Evolutionary conservation across 2,113 vertebrate genomes (phyloP), one percentile per base, ranked within the genome.

Genomic region (Genyomyrus donnyi): DNA sequence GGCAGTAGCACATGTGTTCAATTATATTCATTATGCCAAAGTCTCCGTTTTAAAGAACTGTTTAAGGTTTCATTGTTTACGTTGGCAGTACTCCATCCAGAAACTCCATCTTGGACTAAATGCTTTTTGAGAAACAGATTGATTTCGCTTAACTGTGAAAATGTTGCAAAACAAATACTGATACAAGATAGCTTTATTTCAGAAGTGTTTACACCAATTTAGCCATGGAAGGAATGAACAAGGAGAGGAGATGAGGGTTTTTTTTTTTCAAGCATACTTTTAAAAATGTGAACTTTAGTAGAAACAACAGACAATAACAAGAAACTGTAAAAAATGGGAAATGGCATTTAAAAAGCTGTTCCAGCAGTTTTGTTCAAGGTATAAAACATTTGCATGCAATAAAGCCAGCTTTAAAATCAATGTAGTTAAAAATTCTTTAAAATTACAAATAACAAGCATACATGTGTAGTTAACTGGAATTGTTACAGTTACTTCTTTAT

Each of bases 301-400:
- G 85, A 87, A 87, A 87, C 27, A 35, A 85, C 83, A 85, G 19
- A 52, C 85, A 87, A 13, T 53, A 31, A 45, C 31, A 56, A 89
- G 50, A 52, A 87, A 35, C 35, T 88, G 70, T 50, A 35, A 88
- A 87, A 87, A 56, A 88, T 21, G 35, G 39, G 21, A 90, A 49
- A 45, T 88, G 45, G 66, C 46, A 88, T 45, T 45, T 39, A 39
- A 77, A 87, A 88, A 56, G 50, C 88, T 89, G 66, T 89, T 89
- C 70, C 66, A 89, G 88, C 88, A 89, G 88, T 89, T 62, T 89
- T 89, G 62, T 89, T 89, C 42, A 50, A 74, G 27, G 50, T 89
- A 66, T 66, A 70, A 87, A 50, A 88, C 89, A 84, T 39, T 52
- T 89, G 89, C 77, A 89, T 89, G 74, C 77, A 89, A n/a, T 84